Evolutionary conservation across 2,113 vertebrate species (phyloP).

Genomic region (Numenius arquata): DNA sequence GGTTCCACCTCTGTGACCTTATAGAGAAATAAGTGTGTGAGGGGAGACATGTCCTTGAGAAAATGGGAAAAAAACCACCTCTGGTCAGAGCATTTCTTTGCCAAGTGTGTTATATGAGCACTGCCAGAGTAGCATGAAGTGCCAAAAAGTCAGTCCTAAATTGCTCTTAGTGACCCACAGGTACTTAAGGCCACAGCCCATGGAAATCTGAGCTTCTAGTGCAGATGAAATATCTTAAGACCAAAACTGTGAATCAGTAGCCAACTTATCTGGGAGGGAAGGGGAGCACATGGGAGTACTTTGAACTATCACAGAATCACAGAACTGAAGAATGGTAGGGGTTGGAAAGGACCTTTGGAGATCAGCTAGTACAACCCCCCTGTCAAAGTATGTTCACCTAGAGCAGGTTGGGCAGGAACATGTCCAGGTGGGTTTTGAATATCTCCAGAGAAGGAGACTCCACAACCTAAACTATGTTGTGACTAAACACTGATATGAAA

Average conservation of each 20-base stretch:
- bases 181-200: neutral
- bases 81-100: neutral
- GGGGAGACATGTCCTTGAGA: neutral
- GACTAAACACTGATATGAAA: neutral
- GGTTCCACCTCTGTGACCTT: neutral
- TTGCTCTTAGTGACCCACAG: neutral
- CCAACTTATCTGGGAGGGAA: neutral
- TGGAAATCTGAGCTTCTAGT: neutral
- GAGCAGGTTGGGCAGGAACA: neutral
- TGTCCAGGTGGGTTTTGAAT: neutral
- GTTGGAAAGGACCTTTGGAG: neutral
- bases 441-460: neutral
- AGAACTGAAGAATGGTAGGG: neutral
- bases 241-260: neutral
- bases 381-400: neutral
- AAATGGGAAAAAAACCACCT: neutral
- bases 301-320: neutral
- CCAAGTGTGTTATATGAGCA: neutral
- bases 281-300: neutral
- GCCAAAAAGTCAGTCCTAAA: neutral
- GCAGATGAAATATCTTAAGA: neutral
- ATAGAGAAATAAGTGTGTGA: neutral
- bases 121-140: neutral
- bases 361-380: neutral
- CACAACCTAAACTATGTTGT: neutral